Percentiles rank a stretch among this genome's conserved stretches.
Conservation (phyloP, 2,888 invertebrate genomes). For the Nematopogon swammerdamellus region DNA sequence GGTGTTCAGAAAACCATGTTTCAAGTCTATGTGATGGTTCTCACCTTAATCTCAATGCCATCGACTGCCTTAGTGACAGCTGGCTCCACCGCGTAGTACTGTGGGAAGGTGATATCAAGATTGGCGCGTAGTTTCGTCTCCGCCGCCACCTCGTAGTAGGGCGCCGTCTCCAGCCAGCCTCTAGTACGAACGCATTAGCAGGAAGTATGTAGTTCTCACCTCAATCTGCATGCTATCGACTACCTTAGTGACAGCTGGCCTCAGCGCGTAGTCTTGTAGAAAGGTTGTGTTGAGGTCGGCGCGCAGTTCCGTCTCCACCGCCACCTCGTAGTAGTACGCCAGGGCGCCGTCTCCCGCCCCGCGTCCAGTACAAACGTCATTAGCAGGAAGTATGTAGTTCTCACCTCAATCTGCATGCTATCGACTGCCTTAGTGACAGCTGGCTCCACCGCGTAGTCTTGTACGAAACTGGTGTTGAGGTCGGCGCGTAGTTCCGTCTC, state of each 20-base stretch:
- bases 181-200: too few species aligned
- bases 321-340: constrained; percentile 72
- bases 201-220: constrained; percentile 30
- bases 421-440: constrained; percentile 75
- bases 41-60: constrained; percentile 65
- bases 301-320: constrained; percentile 63
- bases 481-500: constrained; percentile 69
- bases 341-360: too few species aligned
- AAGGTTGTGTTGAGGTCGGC: constrained; percentile 65
- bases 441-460: constrained; percentile 67
- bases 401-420: constrained; percentile 75
- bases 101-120: constrained; percentile 64
- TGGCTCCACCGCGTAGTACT: constrained; percentile 57
- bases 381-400: constrained; percentile 8
- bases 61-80: constrained; percentile 65
- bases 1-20: too few species aligned
- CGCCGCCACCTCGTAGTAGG: constrained; percentile 67
- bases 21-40: constrained; percentile 8
- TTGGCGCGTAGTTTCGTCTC: constrained; percentile 61
- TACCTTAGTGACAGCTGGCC: constrained; percentile 58
- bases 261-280: constrained; percentile 57
- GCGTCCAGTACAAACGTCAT: too few species aligned
- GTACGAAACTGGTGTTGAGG: constrained; percentile 73
- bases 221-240: constrained; percentile 69
- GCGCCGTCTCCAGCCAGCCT: too few species aligned